phyloP scores from a whole-genome alignment of 2,797 vertebrate genomes.

The Gymnopithys bicolor region DNA sequence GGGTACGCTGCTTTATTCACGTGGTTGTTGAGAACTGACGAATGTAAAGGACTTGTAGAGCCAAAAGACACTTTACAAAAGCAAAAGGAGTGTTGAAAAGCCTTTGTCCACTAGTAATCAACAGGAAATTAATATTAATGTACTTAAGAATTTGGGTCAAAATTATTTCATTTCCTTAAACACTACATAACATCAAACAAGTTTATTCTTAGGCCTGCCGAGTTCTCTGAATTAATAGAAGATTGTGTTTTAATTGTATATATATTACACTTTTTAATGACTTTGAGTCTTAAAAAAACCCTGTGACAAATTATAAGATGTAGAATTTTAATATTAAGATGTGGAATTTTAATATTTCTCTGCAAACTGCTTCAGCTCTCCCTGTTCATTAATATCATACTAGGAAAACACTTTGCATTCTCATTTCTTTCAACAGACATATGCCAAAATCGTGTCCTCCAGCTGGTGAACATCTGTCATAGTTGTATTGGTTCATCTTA shows the following conservation, averaged over 20 bases:
- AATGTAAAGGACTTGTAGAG: neutral
- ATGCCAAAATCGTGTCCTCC: neutral
- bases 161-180: neutral
- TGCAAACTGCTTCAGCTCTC: neutral
- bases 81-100: neutral
- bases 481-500: neutral
- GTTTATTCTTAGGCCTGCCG: neutral
- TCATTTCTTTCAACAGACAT: neutral
- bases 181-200: neutral
- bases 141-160: neutral
- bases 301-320: neutral
- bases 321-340: neutral
- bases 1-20: rapidly evolving
- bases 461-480: neutral
- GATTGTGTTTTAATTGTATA: neutral
- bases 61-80: neutral
- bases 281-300: neutral
- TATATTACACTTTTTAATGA: neutral
- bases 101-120: neutral
- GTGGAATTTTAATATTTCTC: neutral
- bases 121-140: neutral
- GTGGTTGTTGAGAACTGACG: neutral
- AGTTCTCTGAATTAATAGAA: neutral
- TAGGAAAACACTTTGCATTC: neutral
- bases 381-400: neutral